Evolutionary conservation across 1,140 invertebrate genomes (phyloP), one percentile per base, ranked within the genome.

Genomic region (Eumaeus atala): DNA sequence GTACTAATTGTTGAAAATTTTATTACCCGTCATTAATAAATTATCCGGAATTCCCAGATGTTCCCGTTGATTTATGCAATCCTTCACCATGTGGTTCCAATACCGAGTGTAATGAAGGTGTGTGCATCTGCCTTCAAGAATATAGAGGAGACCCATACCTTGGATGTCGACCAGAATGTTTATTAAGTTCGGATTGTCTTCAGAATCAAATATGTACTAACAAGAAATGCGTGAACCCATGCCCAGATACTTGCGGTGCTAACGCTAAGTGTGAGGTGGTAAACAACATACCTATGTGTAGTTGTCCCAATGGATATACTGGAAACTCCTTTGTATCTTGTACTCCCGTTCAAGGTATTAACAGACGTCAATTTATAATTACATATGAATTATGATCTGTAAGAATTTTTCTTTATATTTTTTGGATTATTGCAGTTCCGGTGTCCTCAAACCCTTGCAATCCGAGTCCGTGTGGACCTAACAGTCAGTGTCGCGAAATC

Each of bases 151-250:
- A 92, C 74, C 92, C 92, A 7, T 93, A 93, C 59, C 61, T 89
- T 6, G 92, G 92, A 14, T 94, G 94, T 68, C 89, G 92, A 55
- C 94, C 94, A 0, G 94, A 96, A 77, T 96, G 95, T 79, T 91
- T 93, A 3, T 90, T 92, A 51, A 94, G 93, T 75, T 88, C 92
- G 0, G 95, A 97, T 68, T 97, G 96, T 81, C 88, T 92, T 6
- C 91, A 90, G 64, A 89, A 93, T 66, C 84, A 93, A 59, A 93
- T 94, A 44, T 97, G 96, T 83, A 88, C 94, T 12, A 91, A 92
- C 59, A 92, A 95, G 67, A 92, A 95, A 72, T 97, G 96, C 70
- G 83, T 92, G 59, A 92, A 96, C 85, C 95, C 95, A 8, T 97
- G 95, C 74, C 92, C 92, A n/a, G 93, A 94, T 10, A 91, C 94